phyloP scores from a whole-genome alignment of 2,797 vertebrate genomes.

The Peromyscus attwateri region DNA sequence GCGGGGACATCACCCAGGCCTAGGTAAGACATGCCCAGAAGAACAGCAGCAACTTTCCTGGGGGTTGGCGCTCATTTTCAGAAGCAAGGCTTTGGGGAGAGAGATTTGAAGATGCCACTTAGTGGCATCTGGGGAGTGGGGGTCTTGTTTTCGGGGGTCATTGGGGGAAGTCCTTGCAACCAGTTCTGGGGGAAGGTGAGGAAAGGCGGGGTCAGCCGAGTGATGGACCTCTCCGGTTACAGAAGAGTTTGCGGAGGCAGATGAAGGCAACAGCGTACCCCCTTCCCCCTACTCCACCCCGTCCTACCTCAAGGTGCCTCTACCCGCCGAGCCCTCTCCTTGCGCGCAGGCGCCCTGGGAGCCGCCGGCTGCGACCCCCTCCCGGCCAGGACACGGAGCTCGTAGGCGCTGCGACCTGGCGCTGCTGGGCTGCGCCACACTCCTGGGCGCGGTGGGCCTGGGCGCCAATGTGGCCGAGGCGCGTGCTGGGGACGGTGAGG shows the following conservation, averaged over 20 bases:
- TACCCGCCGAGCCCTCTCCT: conserved; percentile 89
- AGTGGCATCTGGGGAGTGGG: not conserved
- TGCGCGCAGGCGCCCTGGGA: conserved; percentile 67
- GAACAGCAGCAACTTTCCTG: not conserved
- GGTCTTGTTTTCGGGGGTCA: not conserved
- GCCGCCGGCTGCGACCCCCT: conserved; percentile 84
- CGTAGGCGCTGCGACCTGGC: conserved; percentile 91
- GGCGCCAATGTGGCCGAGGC: conserved; percentile 91
- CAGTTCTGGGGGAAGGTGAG: not conserved
- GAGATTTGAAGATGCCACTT: not conserved
- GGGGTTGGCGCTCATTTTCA: not conserved
- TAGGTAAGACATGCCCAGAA: not conserved
- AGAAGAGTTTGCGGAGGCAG: conserved; percentile 92
- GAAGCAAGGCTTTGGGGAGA: not conserved
- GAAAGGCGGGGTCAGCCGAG: not conserved
- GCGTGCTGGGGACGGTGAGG: conserved; percentile 89
- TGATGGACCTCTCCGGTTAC: conserved; percentile 49
- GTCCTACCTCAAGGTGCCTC: conserved; percentile 81
- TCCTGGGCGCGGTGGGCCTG: conserved; percentile 92
- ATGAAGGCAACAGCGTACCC: conserved; percentile 87
- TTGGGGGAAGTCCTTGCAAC: not conserved
- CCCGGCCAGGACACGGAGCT: conserved; percentile 83
- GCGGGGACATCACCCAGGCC: not conserved
- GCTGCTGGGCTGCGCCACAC: conserved; percentile 92
- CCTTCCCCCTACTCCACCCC: conserved; percentile 84